Conservation (phyloP, 2,113 vertebrate genomes). For the Paradisaea rubra region DNA sequence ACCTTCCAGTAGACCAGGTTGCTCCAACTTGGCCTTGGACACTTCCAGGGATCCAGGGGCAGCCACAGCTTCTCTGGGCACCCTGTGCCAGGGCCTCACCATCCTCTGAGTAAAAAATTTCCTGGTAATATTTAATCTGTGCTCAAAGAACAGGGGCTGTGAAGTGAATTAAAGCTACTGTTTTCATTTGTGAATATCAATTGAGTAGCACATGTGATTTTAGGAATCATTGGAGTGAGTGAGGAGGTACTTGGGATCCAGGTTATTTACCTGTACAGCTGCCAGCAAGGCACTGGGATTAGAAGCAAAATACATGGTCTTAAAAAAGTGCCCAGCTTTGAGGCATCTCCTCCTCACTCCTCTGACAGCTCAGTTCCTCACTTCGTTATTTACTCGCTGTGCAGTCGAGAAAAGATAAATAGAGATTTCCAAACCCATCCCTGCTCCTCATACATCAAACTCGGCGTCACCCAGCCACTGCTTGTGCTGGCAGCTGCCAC, state of each 20-base stretch:
- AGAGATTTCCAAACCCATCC: not conserved
- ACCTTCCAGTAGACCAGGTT: accelerated
- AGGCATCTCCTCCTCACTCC: not conserved
- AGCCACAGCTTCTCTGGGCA: not conserved
- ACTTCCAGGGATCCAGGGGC: not conserved
- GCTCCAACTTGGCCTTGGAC: not conserved
- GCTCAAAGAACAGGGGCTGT: not conserved
- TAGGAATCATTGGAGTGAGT: not conserved
- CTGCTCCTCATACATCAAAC: accelerated
- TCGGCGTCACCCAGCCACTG: accelerated
- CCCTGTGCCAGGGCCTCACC: not conserved
- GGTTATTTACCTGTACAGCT: not conserved
- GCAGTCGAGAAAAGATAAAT: not conserved
- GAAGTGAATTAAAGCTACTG: not conserved
- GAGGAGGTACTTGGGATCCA: not conserved
- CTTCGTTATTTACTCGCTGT: not conserved
- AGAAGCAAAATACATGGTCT: not conserved
- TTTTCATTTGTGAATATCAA: not conserved
- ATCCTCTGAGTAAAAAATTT: not conserved
- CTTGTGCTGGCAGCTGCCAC: not conserved
- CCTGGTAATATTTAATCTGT: not conserved
- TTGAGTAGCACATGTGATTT: not conserved
- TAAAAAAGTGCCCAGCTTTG: not conserved
- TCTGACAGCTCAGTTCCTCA: not conserved
- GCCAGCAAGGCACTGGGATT: not conserved